Base-by-base conservation (phyloP, 2,888 invertebrate species). In the Pristionchus entomophagus region DNA sequence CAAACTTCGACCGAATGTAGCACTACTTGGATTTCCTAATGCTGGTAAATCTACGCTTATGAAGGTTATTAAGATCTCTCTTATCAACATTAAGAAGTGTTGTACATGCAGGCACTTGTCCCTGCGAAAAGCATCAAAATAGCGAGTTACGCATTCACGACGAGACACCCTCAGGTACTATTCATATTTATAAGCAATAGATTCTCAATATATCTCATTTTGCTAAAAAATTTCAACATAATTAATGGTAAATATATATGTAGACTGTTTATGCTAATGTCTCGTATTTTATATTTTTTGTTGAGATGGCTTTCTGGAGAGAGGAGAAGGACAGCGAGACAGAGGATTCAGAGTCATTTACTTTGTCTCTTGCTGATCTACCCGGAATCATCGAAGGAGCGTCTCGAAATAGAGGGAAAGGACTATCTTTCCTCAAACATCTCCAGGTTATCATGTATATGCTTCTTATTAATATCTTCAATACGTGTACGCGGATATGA, bases 31-130 rank as follows among this genome's bases (percentile, higher is more conserved):
- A 3, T 91, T 92, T 45, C 93, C 93, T 35, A 93, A 93, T 86
- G 93, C 93, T 56, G 93, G 93, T 22, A 93, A 93, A 87, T 93
- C 92, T 8, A 92, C 93, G 0, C 88, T 93, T 26, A 69, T 93
- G 80, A 90, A 92, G 81, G 83, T 83, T 14, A 80, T 32, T 22
- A 17, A 45, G 22, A 14, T 29, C n/a, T 26, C 29, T 29, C 19
- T 78, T 22, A 65, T 78, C 6, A 49, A n/a, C 29, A 29, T 19
- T 29, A 41, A 35, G 14, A 56, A 56, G 12, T 49, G 4, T 83
- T 41, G n/a, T n/a, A n/a, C n/a, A n/a, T n/a, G n/a, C 62, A 83
- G 83, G 91, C 93, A 0, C 87, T 93, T 17, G 89, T 92, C 1
- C 93, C 93, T 3, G 88, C 88, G 73, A 90, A 90, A 84, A 89